Evolutionary conservation across 2,888 invertebrate species (phyloP), one percentile per base, ranked within the genome.

Genomic region (Argyra leucocephala): DNA sequence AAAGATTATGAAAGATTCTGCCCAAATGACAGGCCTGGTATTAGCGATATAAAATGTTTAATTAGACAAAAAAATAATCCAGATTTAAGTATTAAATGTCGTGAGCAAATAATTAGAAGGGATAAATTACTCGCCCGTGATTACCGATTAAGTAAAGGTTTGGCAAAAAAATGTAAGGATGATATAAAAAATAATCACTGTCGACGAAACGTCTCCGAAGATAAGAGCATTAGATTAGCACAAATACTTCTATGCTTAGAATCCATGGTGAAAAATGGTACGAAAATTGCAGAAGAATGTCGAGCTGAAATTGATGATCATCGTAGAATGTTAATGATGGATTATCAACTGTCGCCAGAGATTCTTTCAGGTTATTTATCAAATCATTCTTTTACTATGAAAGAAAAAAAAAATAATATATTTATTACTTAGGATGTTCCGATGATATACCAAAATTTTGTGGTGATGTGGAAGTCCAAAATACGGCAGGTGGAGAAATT

Each of bases 161-260:
- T 98, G 66, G 91, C 91, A 36, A 86, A 88, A 74, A 88, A 93
- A 3, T 98, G 98, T 76, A 89, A 88, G 74, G 89, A 91, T 69
- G 96, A 96, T 73, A 96, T 98, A 48, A 87, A 88, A 71, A 85
- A 84, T 69, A 87, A 93, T 75, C 89, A 88, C 67, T 99, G 98
- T 76, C 83, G 93, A 2, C 88, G 89, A 76, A 88, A 88, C 57
- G 88, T 89, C 1, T 89, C 90, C 0, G 90, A 88, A 69, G 91
- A 91, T 74, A 90, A 89, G 76, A 89, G 90, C 73, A 88, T 93
- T 12, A 84, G 91, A 68, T 83, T 96, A 26, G 92, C 96, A 31
- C 91, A 93, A 78, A 92, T 98, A 71, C 82, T 99, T 63, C 82
- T 97, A 4, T 99, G 99, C 77, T 83, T 99, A 69, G 98, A 99